These are phyloP conservation scores for Rhynchonycteris naso DNA, from an alignment of 2,797 vertebrate genomes.

Conservation along the genomic window DNA sequence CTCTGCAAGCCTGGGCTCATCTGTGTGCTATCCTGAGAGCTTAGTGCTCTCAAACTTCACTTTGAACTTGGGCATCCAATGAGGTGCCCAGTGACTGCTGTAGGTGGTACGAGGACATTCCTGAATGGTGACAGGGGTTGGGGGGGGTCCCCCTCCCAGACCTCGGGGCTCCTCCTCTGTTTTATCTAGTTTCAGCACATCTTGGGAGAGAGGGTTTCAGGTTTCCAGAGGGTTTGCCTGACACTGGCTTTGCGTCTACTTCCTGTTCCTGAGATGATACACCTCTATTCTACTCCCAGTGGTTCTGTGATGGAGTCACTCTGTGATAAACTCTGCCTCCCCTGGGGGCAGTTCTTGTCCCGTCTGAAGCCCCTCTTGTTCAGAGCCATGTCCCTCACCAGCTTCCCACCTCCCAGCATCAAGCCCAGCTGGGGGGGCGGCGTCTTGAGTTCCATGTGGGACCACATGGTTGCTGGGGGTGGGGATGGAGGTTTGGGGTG, in stretches of 20 bases:
- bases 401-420: not conserved
- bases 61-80: not conserved
- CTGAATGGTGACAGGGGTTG: too few relatives aligned
- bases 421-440: not conserved
- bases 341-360: not conserved
- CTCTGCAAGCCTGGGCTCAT: not conserved
- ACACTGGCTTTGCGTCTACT: not conserved
- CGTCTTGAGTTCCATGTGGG: not conserved
- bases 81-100: not conserved
- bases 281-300: rapidly evolving
- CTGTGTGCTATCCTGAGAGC: not conserved
- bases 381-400: not conserved
- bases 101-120: rapidly evolving
- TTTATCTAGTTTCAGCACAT: rapidly evolving
- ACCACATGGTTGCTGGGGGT: rapidly evolving
- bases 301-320: not conserved
- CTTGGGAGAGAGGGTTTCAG: not conserved
- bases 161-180: not conserved
- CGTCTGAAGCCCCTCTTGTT: not conserved
- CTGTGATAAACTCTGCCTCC: rapidly evolving
- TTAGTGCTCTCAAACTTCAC: not conserved
- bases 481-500: not conserved
- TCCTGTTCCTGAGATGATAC: not conserved
- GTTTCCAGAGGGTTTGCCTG: not conserved
- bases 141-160: rapidly evolving